These are phyloP conservation scores for Neodiprion pinetum DNA, from an alignment of 1,140 invertebrate species.

Conservation along the genomic window DNA sequence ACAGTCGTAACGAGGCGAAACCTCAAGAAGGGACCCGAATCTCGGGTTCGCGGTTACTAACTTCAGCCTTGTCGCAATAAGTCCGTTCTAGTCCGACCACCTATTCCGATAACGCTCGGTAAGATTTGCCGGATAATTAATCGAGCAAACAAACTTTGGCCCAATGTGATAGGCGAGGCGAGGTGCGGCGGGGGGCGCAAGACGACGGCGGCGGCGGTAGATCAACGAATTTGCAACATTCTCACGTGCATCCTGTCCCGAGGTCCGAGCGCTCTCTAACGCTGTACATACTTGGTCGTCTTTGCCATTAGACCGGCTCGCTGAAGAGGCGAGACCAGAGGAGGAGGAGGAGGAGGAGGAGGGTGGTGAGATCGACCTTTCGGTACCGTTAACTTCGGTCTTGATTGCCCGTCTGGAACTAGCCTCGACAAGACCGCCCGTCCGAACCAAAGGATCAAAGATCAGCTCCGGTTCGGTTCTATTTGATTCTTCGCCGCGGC, in stretches of 20 bases:
- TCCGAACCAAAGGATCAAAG: neutral
- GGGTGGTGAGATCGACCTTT: neutral
- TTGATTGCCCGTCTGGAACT: neutral
- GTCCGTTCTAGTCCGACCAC: neutral
- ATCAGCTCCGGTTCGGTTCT: neutral
- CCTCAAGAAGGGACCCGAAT: neutral
- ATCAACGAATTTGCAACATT: conserved; percentile 49
- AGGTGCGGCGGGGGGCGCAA: too few relatives aligned
- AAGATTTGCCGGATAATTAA: neutral
- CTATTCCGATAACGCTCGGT: neutral
- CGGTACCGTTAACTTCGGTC: neutral
- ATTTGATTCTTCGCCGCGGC: too few relatives aligned
- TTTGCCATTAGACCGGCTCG: conserved; percentile 46
- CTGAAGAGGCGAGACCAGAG: conserved; percentile 26
- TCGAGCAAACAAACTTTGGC: neutral
- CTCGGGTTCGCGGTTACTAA: neutral
- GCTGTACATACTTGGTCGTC: conserved; percentile 37
- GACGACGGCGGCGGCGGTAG: neutral
- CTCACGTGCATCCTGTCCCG: conserved; percentile 56
- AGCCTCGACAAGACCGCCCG: neutral
- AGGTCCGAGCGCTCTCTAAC: conserved; percentile 36
- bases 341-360: conserved; percentile 14
- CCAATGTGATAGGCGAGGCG: neutral
- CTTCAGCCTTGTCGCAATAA: neutral
- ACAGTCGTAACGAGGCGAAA: neutral